phyloP scores from a whole-genome alignment of 2,888 invertebrate species.

The Chydorus sphaericus region DNA sequence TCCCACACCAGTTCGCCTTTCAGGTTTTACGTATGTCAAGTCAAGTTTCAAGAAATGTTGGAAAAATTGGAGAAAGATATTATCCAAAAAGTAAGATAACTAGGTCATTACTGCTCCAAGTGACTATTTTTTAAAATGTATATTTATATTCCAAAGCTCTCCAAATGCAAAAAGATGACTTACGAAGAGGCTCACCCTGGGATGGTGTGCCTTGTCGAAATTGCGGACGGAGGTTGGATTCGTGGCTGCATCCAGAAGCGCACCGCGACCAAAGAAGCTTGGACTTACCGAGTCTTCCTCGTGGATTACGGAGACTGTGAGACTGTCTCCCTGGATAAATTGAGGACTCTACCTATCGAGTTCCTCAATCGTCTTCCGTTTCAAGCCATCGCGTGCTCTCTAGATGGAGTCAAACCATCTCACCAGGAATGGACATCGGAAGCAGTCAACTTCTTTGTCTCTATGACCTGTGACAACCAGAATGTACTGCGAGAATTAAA shows the following conservation, averaged over 20 bases:
- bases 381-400: constrained; percentile 44
- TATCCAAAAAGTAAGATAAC: background rate
- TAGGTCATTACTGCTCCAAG: too few species aligned
- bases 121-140: too few species aligned
- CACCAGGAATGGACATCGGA: constrained; percentile 36
- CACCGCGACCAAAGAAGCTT: constrained; percentile 20
- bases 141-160: background rate
- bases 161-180: constrained; percentile 9
- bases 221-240: constrained; percentile 23
- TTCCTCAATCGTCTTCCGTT: constrained; percentile 41
- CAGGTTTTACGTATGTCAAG: background rate
- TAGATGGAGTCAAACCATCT: constrained; percentile 37
- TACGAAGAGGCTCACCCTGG: constrained; percentile 6
- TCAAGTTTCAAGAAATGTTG: background rate
- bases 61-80: background rate
- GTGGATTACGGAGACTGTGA: constrained; percentile 46
- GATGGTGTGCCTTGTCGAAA: constrained; percentile 15
- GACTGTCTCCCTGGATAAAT: constrained; percentile 29
- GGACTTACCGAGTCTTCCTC: constrained; percentile 38
- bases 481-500: constrained; percentile 28
- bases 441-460: constrained; percentile 37
- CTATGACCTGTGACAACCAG: constrained; percentile 33
- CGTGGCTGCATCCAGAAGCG: constrained; percentile 27
- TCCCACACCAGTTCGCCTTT: background rate
- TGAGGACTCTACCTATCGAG: constrained; percentile 36